phyloP scores from a whole-genome alignment of 1,140 invertebrate species.

The Bombus waltoni region DNA sequence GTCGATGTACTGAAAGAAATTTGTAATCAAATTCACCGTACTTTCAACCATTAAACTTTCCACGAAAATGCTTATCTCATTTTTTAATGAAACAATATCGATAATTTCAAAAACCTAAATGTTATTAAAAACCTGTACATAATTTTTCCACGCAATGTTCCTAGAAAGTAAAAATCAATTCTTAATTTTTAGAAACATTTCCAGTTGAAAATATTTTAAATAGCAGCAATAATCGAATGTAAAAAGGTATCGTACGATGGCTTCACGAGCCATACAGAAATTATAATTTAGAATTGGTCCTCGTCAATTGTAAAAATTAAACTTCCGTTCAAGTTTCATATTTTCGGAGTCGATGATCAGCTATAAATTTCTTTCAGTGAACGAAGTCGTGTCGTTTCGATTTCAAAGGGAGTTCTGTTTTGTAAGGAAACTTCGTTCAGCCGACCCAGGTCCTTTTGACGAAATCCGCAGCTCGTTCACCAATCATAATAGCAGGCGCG shows the following conservation, averaged over 20 bases:
- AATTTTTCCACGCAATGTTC: not conserved
- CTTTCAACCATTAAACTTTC: not conserved
- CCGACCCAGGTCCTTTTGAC: conserved; percentile 87
- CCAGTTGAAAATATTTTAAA: not conserved
- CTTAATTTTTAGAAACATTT: not conserved
- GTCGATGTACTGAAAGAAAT: conserved; percentile 3
- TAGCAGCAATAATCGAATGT: not conserved
- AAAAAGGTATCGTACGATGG: not conserved
- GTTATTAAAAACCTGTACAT: not conserved
- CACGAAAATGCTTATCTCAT: not conserved
- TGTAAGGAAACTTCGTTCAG: conserved; percentile 42
- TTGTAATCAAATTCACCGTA: conserved; percentile 4
- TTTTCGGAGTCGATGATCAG: not conserved
- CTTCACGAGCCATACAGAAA: not conserved
- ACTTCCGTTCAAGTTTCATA: not conserved
- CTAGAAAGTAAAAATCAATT: not conserved
- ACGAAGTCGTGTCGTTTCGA: not conserved
- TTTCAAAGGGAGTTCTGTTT: not conserved
- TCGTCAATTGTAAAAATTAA: not conserved
- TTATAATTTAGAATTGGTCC: not conserved
- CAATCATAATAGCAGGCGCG: conserved; percentile 92
- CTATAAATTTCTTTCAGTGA: conserved; percentile 3
- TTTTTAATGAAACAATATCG: not conserved
- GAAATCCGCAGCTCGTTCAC: conserved; percentile 90
- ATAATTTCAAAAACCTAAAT: not conserved